These are phyloP conservation scores for Tachina lurida DNA, from an alignment of 2,888 invertebrate species.

Conservation along the genomic window DNA sequence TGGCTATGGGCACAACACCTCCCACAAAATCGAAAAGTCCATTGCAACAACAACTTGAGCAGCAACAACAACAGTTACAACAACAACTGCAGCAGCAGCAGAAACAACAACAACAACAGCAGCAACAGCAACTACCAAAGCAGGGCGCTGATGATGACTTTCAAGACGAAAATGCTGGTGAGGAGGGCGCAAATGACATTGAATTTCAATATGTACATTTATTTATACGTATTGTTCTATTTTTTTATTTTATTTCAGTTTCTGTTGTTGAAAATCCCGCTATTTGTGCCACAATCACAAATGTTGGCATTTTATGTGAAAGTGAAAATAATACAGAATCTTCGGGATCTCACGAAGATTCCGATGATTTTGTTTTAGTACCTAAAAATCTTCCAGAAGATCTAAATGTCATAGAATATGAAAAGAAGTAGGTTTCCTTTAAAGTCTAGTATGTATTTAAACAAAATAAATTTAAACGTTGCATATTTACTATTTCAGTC, in stretches of 20 bases:
- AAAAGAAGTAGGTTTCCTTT: slow-evolving; percentile 77
- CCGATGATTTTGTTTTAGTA: slow-evolving; percentile 92
- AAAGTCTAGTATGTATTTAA: not conserved
- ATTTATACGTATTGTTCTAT: too few species aligned
- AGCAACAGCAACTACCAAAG: slow-evolving; percentile 73
- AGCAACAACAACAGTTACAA: slow-evolving; percentile 75
- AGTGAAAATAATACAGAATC: slow-evolving; percentile 83
- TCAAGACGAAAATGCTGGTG: slow-evolving; percentile 78
- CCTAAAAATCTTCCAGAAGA: slow-evolving; percentile 87
- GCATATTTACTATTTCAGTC: slow-evolving; percentile 69
- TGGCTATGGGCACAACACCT: slow-evolving; percentile 79
- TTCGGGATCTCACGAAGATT: slow-evolving; percentile 87
- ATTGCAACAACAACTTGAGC: slow-evolving; percentile 83
- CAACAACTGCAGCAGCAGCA: slow-evolving; percentile 75
- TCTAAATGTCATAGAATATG: slow-evolving; percentile 82
- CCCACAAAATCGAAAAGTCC: slow-evolving; percentile 83
- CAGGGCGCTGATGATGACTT: slow-evolving; percentile 67
- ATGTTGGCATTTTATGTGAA: slow-evolving; percentile 84
- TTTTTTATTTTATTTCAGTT: slow-evolving; percentile 78
- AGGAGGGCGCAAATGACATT: slow-evolving; percentile 26
- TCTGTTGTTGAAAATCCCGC: slow-evolving; percentile 84
- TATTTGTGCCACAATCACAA: slow-evolving; percentile 85
- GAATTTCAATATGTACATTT: too few species aligned
- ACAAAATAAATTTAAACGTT: not conserved
- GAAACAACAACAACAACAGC: slow-evolving; percentile 75